Percentiles rank a stretch among this genome's conserved stretches.
Conservation (phyloP, 2,888 invertebrate genomes). For the Patella caerulea region DNA sequence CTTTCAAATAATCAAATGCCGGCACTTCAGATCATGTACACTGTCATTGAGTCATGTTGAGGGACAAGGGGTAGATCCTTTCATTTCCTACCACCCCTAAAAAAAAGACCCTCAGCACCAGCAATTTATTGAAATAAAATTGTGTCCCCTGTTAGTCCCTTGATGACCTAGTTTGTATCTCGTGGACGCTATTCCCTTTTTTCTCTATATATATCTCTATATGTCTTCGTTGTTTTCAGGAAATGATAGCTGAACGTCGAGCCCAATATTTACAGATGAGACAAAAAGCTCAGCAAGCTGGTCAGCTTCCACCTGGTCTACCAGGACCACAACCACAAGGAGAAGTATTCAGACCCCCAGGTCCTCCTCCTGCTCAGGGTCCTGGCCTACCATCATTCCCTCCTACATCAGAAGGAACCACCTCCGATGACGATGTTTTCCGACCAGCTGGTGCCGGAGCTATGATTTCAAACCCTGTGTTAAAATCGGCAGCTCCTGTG, state of each 20-base stretch:
- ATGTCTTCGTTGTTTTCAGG: not conserved
- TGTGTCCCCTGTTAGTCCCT: not conserved
- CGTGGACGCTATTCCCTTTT: not conserved
- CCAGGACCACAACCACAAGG: not conserved
- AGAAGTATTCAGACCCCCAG: not conserved
- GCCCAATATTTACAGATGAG: conserved; percentile 1
- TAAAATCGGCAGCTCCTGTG: too few species aligned
- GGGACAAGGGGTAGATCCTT: too few species aligned
- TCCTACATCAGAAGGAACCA: conserved; percentile 13
- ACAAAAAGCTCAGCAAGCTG: not conserved
- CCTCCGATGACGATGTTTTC: conserved; percentile 26
- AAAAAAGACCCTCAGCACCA: too few species aligned
- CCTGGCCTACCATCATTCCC: not conserved
- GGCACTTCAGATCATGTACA: too few species aligned
- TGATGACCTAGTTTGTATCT: not conserved
- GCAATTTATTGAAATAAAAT: too few species aligned
- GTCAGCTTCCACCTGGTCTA: not conserved
- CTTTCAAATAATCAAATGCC: too few species aligned
- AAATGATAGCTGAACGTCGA: not conserved
- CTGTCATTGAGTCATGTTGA: too few species aligned
- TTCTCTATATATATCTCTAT: too few species aligned
- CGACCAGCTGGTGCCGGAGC: conserved; percentile 24
- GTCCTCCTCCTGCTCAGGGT: not conserved
- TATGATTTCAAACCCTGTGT: not conserved
- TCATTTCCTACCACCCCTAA: too few species aligned